Conservation (phyloP, 2,113 vertebrate genomes). For the Chionodraco myersi region DNA sequence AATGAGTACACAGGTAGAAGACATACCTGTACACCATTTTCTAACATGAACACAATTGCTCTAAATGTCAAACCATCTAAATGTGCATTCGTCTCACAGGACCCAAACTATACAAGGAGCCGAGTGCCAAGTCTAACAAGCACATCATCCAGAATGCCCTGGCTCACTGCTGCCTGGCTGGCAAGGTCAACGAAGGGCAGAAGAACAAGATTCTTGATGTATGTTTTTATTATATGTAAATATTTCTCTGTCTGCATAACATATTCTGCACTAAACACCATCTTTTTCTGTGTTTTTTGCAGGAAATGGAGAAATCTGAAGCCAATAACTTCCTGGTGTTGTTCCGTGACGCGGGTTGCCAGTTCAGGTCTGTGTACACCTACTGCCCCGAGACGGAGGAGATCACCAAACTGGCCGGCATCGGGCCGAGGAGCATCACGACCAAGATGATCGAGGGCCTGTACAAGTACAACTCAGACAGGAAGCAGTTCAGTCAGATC, state of each 20-base stretch:
- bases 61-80: background rate
- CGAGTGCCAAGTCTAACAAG: slow-evolving; percentile 98
- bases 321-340: slow-evolving; percentile 97
- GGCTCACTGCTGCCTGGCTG: slow-evolving; percentile 97
- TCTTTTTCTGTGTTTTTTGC: slow-evolving; percentile 25
- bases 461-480: slow-evolving; percentile 98
- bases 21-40: background rate
- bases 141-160: slow-evolving; percentile 98
- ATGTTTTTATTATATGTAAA: slow-evolving; percentile 54
- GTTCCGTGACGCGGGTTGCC: slow-evolving; percentile 96
- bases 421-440: slow-evolving; percentile 93
- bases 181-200: slow-evolving; percentile 98
- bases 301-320: slow-evolving; percentile 99
- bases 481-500: slow-evolving; percentile 98
- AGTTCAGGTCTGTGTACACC: slow-evolving; percentile 94
- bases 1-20: slow-evolving; percentile 94
- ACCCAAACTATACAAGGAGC: slow-evolving; percentile 98
- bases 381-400: slow-evolving; percentile 95
- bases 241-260: background rate
- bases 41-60: background rate
- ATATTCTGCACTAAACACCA: background rate
- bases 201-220: slow-evolving; percentile 99
- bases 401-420: slow-evolving; percentile 93
- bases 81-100: slow-evolving; percentile 78
- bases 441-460: slow-evolving; percentile 96